phyloP scores from a whole-genome alignment of 2,797 vertebrate genomes.

The Lacerta agilis region DNA sequence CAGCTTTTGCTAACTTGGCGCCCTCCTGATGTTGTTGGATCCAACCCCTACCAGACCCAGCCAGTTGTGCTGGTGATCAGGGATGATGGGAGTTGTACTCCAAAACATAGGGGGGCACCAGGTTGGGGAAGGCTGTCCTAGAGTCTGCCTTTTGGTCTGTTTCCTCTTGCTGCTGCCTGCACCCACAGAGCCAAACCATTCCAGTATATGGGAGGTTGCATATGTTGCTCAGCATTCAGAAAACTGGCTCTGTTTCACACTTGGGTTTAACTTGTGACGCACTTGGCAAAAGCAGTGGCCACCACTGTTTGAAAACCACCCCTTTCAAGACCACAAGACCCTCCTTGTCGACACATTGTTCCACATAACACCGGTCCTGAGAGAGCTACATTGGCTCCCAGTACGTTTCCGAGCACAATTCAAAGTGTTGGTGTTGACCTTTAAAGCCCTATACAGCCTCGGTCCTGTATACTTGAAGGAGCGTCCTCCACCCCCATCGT shows the following conservation, averaged over 20 bases:
- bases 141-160: neutral
- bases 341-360: neutral
- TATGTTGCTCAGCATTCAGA: neutral
- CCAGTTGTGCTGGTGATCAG: too few relatives aligned
- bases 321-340: neutral
- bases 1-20: neutral
- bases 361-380: too few relatives aligned
- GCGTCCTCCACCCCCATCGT: too few relatives aligned
- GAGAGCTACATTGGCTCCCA: too few relatives aligned
- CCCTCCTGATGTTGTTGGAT: neutral
- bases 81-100: too few relatives aligned
- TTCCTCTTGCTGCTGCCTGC: neutral
- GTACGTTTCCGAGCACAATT: too few relatives aligned
- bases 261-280: neutral
- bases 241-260: neutral
- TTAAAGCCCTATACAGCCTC: too few relatives aligned
- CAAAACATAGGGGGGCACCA: neutral
- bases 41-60: neutral
- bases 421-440: too few relatives aligned
- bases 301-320: neutral
- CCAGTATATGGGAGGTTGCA: neutral
- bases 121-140: neutral
- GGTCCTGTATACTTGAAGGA: too few relatives aligned
- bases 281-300: neutral
- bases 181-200: neutral